A percentile compares a stretch with the other conserved stretches of the same genome.
Evolutionary conservation across 2,113 vertebrate species (phyloP).

Genomic region (Actinemys pallida): DNA sequence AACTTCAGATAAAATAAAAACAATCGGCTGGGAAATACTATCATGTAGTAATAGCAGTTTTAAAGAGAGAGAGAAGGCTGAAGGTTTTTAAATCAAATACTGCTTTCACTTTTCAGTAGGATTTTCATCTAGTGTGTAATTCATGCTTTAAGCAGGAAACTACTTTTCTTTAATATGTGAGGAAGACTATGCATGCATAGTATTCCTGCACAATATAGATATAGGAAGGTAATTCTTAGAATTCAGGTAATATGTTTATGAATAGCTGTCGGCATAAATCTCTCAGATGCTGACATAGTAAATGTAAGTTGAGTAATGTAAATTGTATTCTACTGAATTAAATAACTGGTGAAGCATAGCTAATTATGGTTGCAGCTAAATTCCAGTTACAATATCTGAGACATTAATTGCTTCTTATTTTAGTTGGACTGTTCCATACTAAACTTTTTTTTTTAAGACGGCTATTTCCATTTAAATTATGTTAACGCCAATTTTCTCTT

Average conservation of each 20-base stretch:
- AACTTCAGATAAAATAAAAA: slow-evolving; percentile 76
- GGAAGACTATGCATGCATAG: background rate
- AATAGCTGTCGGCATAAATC: slow-evolving; percentile 39
- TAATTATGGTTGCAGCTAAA: slow-evolving; percentile 51
- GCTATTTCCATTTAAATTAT: slow-evolving; percentile 12
- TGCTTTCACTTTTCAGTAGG: slow-evolving; percentile 21
- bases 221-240: background rate
- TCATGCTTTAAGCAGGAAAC: background rate
- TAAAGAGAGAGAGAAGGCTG: slow-evolving; percentile 43
- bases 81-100: slow-evolving; percentile 45
- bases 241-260: slow-evolving; percentile 34
- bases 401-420: slow-evolving; percentile 26
- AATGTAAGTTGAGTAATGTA: slow-evolving; percentile 29
- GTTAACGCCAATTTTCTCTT: slow-evolving; percentile 23
- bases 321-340: slow-evolving; percentile 48
- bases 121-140: slow-evolving; percentile 46
- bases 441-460: background rate
- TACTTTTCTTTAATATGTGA: slow-evolving; percentile 33
- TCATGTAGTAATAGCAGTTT: slow-evolving; percentile 53
- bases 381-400: slow-evolving; percentile 41
- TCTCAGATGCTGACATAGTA: slow-evolving; percentile 54
- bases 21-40: slow-evolving; percentile 53
- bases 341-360: slow-evolving; percentile 40
- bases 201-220: background rate
- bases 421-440: slow-evolving; percentile 3